These are phyloP conservation scores for Thelaira solivaga DNA, from an alignment of 2,888 invertebrate species.

Conservation along the genomic window DNA sequence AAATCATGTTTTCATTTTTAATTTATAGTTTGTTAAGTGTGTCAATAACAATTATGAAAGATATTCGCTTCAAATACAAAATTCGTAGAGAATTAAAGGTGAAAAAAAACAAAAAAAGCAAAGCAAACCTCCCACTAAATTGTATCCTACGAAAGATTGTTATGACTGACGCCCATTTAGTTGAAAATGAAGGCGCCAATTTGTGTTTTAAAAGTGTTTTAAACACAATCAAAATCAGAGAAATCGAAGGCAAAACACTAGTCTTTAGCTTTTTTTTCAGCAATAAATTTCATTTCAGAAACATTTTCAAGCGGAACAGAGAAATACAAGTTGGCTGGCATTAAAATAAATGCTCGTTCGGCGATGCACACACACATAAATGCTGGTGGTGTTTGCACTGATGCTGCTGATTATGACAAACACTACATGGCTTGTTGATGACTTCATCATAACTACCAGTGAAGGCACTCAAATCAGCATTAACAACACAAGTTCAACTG, in stretches of 20 bases:
- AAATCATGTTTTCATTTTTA: slow-evolving; percentile 49
- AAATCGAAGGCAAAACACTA: slow-evolving; percentile 6
- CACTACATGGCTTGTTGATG: slow-evolving; percentile 46
- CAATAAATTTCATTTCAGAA: background rate
- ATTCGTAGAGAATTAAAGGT: background rate
- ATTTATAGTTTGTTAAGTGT: slow-evolving; percentile 45
- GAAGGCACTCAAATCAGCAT: background rate
- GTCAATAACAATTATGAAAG: slow-evolving; percentile 53
- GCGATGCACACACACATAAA: no score
- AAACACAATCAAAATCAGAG: slow-evolving; percentile 21
- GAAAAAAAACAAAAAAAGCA: background rate
- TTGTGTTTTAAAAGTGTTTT: slow-evolving; percentile 42
- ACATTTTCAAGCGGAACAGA: slow-evolving; percentile 19
- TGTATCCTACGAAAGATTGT: slow-evolving; percentile 49
- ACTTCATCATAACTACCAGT: slow-evolving; percentile 39
- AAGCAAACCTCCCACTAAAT: slow-evolving; percentile 53
- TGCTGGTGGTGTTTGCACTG: slow-evolving; percentile 4
- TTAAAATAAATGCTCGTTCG: slow-evolving; percentile 35
- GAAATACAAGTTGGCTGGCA: slow-evolving; percentile 4
- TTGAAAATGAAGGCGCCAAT: slow-evolving; percentile 50
- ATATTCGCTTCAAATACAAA: slow-evolving; percentile 25
- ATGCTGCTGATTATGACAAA: slow-evolving; percentile 47
- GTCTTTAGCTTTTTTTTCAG: no score
- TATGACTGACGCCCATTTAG: slow-evolving; percentile 41
- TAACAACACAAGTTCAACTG: slow-evolving; percentile 27